Evolutionary conservation across 2,888 invertebrate genomes (phyloP), one percentile per base, ranked within the genome.

Genomic region (Galeopsomyia nigrocyanea): DNA sequence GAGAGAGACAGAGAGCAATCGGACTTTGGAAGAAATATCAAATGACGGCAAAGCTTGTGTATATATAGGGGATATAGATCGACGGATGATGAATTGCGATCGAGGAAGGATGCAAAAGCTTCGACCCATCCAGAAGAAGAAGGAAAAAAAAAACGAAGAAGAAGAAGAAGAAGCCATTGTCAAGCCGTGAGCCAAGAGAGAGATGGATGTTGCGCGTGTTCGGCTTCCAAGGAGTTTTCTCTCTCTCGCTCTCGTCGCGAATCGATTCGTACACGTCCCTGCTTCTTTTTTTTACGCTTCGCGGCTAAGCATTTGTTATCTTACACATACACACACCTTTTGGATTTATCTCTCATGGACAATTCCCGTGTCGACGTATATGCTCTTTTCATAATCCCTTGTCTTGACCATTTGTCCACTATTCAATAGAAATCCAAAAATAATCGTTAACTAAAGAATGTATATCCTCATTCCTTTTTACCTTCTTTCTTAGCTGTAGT

Each of bases 31-130:
- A 3, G 10, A 51, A 17, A 51, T 7, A 51, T n/a, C 5, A 51
- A 51, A 51, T n/a, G 0, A 16, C 13, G 10, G 16, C 51, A n/a
- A n/a, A n/a, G n/a, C n/a, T 51, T 51, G 51, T 16, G n/a, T n/a
- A n/a, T n/a, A n/a, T n/a, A 51, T 6, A 9, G 31, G 31, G 7
- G 31, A 31, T 31, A 84, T 84, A 81, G 82, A 82, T 83, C 80
- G 83, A 80, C 79, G 78, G 78, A 83, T 83, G 82, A 84, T 83
- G 82, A 84, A 83, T 84, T 79, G 77, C 77, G 74, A 71, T n/a
- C n/a, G n/a, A n/a, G 73, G 73, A 71, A 67, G 76, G 75, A 67
- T 58, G 60, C 46, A 57, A n/a, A 39, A 50, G 39, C 47, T 21
- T 58, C 26, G 46, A 26, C 70, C 31, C 3, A 5, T 7, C 7